A percentile compares a stretch with the other conserved stretches of the same genome.
phyloP scores from a whole-genome alignment of 2,113 vertebrate species.

The Lagopus leucura region DNA sequence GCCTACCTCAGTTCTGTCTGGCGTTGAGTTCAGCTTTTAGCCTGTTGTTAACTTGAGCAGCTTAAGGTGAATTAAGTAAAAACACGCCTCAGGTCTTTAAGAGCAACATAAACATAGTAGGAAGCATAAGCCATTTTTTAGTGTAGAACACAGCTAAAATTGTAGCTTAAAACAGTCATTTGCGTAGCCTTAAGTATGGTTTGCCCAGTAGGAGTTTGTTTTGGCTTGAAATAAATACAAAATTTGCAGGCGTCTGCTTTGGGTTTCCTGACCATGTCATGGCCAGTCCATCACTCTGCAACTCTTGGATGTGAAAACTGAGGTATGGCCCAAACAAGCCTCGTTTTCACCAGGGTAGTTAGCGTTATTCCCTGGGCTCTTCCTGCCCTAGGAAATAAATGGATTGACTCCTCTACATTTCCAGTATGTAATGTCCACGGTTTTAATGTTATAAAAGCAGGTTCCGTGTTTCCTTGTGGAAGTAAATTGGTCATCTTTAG shows the following conservation, averaged over 20 bases:
- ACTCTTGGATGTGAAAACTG: background rate
- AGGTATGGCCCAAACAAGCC: background rate
- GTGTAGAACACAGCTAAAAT: background rate
- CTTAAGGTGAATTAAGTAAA: slow-evolving; percentile 19
- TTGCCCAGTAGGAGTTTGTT: background rate
- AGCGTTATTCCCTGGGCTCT: background rate
- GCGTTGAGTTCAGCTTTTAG: slow-evolving; percentile 30
- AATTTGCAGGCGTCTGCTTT: background rate
- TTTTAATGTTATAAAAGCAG: background rate
- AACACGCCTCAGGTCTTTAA: slow-evolving; percentile 65
- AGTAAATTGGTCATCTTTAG: background rate
- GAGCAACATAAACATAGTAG: slow-evolving; percentile 45
- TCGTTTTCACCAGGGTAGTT: background rate
- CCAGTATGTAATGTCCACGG: background rate
- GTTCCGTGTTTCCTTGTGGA: background rate
- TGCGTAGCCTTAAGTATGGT: background rate
- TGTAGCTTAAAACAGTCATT: slow-evolving; percentile 5
- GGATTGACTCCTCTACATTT: background rate
- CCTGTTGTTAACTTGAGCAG: slow-evolving; percentile 7
- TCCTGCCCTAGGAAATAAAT: background rate
- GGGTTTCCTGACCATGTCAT: background rate
- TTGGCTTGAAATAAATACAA: background rate
- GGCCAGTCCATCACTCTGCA: background rate
- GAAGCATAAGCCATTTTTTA: slow-evolving; percentile 68
- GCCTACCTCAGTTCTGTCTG: slow-evolving; percentile 70